Evolutionary conservation across 1,140 invertebrate species (phyloP).

Genomic region (Cheumatopsyche charites): DNA sequence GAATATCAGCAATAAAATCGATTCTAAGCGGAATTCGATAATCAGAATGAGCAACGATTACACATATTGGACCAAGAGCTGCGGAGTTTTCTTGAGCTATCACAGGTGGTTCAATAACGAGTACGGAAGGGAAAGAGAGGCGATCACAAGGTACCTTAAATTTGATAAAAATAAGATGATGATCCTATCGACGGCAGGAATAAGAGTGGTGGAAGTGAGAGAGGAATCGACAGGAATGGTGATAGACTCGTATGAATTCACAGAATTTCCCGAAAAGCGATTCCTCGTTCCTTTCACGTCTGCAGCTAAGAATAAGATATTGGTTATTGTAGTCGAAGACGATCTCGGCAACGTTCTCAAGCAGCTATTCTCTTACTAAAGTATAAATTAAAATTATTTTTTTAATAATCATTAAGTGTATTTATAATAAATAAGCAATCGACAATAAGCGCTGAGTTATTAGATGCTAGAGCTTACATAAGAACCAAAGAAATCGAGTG

Average conservation of each 20-base stretch:
- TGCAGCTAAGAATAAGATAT: conserved; percentile 57
- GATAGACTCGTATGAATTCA: conserved; percentile 71
- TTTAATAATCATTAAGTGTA: conserved; percentile 35
- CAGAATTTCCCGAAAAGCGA: conserved; percentile 61
- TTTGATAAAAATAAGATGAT: conserved; percentile 64
- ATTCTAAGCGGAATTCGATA: conserved; percentile 59
- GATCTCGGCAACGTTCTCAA: conserved; percentile 65
- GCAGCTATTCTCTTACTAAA: conserved; percentile 60
- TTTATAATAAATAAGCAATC: conserved; percentile 41
- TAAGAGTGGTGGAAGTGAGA: conserved; percentile 73
- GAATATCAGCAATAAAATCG: conserved; percentile 54
- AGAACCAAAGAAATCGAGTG: conserved; percentile 33
- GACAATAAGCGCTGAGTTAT: conserved; percentile 48
- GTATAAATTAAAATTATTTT: conserved; percentile 23
- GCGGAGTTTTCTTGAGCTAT: conserved; percentile 69
- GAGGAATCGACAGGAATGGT: conserved; percentile 67
- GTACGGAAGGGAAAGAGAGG: conserved; percentile 60
- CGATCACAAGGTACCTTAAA: conserved; percentile 61
- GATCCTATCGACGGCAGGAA: conserved; percentile 68
- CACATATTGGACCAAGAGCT: conserved; percentile 72
- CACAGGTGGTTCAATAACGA: conserved; percentile 67
- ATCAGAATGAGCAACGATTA: conserved; percentile 59
- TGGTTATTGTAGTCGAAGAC: conserved; percentile 63
- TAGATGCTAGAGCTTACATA: conserved; percentile 48
- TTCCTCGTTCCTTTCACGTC: conserved; percentile 64